Base-by-base conservation (phyloP, 2,797 vertebrate genomes). In the Crypturellus tataupa region DNA sequence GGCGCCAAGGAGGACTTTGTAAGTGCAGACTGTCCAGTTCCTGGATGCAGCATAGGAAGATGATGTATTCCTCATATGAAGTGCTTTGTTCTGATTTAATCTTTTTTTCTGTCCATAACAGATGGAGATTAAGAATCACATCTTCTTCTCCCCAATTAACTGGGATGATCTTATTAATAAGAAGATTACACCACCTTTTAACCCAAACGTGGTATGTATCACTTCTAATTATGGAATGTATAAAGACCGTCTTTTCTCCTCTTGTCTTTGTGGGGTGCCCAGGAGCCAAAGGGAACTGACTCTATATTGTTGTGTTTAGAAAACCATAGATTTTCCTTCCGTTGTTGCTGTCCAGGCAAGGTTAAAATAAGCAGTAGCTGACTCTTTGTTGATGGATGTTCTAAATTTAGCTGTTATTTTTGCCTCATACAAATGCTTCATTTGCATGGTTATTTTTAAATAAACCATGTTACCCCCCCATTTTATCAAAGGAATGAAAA, bases 121-220 rank as follows among this genome's bases (percentile, higher is more conserved):
- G 99, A 98, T 98, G 97, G 99, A 99, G 98, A 99, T 99, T 96
- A 99, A 99, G 98, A 99, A 98, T 98, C 99, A 99, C 95, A 96
- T 99, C 90, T 99, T 99, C 98, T 99, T 99, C 98, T 99, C 99
- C 29, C 98, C 99, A 72, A 99, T 99, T 97, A 99, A 99, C 98
- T 99, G 99, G 99, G 99, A 99, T 88, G 99, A 99, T 95, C 99
- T 99, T 94, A 99, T 99, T 93, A 98, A 99, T 97, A 99, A 99
- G 98, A 99, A 99, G 98, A 99, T 99, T 97, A 99, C 98, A 29
- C 99, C 99, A 51, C 99, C 99, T 89, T 99, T 99, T 97, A 99
- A 99, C 98, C 99, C 99, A 90, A 99, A 99, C 75, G 99, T 99
- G 99, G 99, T 99, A 98, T 5, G 99, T 98, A 95, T 93, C 46